A percentile compares a stretch with the other conserved stretches of the same genome.
Evolutionary conservation across 2,888 invertebrate species (phyloP).

Genomic region (Polyommatus icarus): DNA sequence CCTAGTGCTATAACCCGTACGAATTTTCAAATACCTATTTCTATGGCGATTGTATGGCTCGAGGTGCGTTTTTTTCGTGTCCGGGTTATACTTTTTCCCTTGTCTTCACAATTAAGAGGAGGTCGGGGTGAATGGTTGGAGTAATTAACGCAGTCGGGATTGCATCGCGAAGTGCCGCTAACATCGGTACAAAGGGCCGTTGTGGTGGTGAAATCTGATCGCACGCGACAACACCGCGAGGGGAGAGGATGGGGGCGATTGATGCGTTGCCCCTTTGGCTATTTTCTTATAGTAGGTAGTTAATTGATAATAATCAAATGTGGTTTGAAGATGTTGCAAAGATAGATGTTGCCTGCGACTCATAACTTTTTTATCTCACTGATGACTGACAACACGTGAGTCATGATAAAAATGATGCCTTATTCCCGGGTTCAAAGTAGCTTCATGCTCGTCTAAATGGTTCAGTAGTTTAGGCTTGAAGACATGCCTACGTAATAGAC

Average conservation of each 20-base stretch:
- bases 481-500: too few species aligned
- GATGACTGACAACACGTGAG: too few species aligned
- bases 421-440: too few species aligned
- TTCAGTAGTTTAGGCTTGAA: too few species aligned
- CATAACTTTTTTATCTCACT: too few species aligned
- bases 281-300: too few species aligned
- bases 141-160: constrained; percentile 68
- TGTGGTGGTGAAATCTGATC: constrained; percentile 69
- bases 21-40: background rate
- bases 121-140: constrained; percentile 45
- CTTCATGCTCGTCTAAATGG: too few species aligned
- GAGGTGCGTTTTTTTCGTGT: background rate
- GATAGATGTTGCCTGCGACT: too few species aligned
- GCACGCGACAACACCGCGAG: constrained; percentile 68
- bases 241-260: constrained; percentile 48
- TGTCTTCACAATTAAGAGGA: constrained; percentile 43
- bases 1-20: constrained; percentile 36
- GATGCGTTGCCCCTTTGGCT: too few species aligned
- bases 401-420: too few species aligned
- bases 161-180: constrained; percentile 73
- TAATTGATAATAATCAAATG: too few species aligned
- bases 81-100: constrained; percentile 15
- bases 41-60: background rate
- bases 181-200: constrained; percentile 60
- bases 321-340: too few species aligned